A percentile compares a stretch with the other conserved stretches of the same genome.
Evolutionary conservation across 1,140 invertebrate species (phyloP).

Genomic region (Drosophila novamexicana): DNA sequence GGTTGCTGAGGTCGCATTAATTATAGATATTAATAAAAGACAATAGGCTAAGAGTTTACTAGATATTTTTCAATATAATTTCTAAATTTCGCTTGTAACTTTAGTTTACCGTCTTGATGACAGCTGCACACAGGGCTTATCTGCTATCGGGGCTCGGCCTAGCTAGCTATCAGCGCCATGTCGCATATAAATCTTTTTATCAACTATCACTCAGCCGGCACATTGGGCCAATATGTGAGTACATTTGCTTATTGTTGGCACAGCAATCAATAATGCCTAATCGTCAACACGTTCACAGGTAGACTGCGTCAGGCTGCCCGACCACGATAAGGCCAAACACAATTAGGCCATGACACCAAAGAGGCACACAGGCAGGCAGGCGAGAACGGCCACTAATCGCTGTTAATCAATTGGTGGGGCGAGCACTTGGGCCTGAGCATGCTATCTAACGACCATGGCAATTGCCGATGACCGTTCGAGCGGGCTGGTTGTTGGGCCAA

Average conservation of each 20-base stretch:
- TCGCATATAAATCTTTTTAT: slow-evolving; percentile 4
- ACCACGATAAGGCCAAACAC: slow-evolving; percentile 27
- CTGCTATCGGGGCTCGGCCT: neutral
- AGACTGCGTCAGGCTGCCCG: neutral
- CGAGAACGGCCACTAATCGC: slow-evolving; percentile 11
- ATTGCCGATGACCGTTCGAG: slow-evolving; percentile 56
- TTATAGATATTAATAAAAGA: too few relatives aligned
- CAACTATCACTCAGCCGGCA: neutral
- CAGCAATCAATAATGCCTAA: slow-evolving; percentile 58
- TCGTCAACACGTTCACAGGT: slow-evolving; percentile 32
- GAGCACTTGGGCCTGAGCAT: neutral
- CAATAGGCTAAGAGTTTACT: too few relatives aligned
- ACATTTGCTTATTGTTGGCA: slow-evolving; percentile 38
- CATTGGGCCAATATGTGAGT: slow-evolving; percentile 12
- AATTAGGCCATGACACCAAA: slow-evolving; percentile 13
- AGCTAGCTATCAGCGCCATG: neutral
- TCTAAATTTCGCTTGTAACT: neutral
- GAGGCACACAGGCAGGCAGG: neutral
- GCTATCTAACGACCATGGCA: slow-evolving; percentile 34
- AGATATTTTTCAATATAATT: neutral
- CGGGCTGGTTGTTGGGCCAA: slow-evolving; percentile 30
- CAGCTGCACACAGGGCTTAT: neutral
- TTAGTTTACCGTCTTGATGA: too few relatives aligned
- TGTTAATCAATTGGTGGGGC: slow-evolving; percentile 13
- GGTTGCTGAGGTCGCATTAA: too few relatives aligned